These are phyloP conservation scores for Coenobita brevimanus DNA, from an alignment of 1,140 invertebrate genomes.

Conservation along the genomic window DNA sequence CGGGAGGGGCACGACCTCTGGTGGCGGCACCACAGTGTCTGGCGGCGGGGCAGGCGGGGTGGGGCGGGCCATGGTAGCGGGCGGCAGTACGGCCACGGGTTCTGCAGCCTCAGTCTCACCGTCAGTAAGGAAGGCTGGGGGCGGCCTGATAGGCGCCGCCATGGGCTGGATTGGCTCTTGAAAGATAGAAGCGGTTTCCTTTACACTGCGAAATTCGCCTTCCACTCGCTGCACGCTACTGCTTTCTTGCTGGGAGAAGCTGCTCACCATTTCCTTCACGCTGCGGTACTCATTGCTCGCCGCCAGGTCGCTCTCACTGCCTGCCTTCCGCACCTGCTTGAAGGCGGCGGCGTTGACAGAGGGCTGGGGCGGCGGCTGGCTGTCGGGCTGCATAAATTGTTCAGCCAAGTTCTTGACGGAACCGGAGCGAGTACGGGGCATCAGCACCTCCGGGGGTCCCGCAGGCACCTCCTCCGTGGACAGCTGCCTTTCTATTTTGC, in stretches of 20 bases:
- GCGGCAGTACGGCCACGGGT: slow-evolving; percentile 67
- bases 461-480: slow-evolving; percentile 63
- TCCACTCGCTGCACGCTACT: slow-evolving; percentile 26
- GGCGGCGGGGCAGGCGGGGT: slow-evolving; percentile 42
- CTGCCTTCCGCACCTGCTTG: slow-evolving; percentile 3
- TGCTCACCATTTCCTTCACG: slow-evolving; percentile 54
- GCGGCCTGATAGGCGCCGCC: slow-evolving; percentile 54
- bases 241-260: slow-evolving; percentile 53
- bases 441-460: slow-evolving; percentile 61
- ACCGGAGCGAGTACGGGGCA: slow-evolving; percentile 58
- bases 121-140: slow-evolving; percentile 58
- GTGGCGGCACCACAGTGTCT: slow-evolving; percentile 16
- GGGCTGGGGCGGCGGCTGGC: slow-evolving; percentile 19
- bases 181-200: slow-evolving; percentile 65
- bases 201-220: slow-evolving; percentile 60
- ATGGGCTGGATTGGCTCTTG: slow-evolving; percentile 67
- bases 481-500: slow-evolving; percentile 65
- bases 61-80: slow-evolving; percentile 62
- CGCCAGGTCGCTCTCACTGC: not conserved
- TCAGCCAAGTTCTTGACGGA: slow-evolving; percentile 67
- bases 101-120: slow-evolving; percentile 43
- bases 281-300: slow-evolving; percentile 47
- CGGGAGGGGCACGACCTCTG: not conserved
- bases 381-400: slow-evolving; percentile 57
- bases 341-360: slow-evolving; percentile 55